Base-by-base conservation (phyloP, 1,140 invertebrate genomes). In the Lanistes nyassanus region DNA sequence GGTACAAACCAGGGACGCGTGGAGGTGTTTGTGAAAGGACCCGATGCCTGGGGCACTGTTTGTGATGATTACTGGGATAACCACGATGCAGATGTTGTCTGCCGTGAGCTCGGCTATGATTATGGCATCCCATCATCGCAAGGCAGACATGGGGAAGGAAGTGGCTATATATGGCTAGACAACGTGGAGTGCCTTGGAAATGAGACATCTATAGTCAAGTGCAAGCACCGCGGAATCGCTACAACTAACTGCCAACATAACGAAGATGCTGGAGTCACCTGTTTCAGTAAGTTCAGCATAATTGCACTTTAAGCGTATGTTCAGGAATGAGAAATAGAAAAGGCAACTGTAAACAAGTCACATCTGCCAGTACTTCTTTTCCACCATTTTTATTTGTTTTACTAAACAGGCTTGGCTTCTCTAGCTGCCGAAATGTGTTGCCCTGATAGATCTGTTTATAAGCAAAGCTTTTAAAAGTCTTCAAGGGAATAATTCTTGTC, bases 31-130 rank as follows among this genome's bases (percentile, higher is more conserved):
- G 77, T 81, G 21, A 62, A 75, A 37, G 81, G 81, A 36, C 72
- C 80, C 31, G 79, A 82, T n/a, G 62, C 72, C 37, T 86, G 85
- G 85, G 85, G 85, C 0, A 85, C 81, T 3, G 77, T 86, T 9
- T 86, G 85, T 76, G 83, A 85, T 66, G 83, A 85, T 76, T 78
- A 79, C 75, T 86, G 83, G 82, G 80, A 83, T 74, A 73, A 85
- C 39, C 53, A 62, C 13, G 83, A 82, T 65, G 85, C 85, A n/a
- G 58, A 23, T 29, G 85, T 86, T 26, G 82, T 82, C 7, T 86
- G 85, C 55, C 64, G 77, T 29, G 55, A 75, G 39, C 78, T 86
- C 4, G 82, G 83, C 4, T 85, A 67, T 39, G 51, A 72, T 3
- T 75, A 72, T 42, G 84, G 84, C 36, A 79, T 70, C 58, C 75